Evolutionary conservation across 2,113 vertebrate species (phyloP), one percentile per base, ranked within the genome.

Genomic region (Python bivittatus): DNA sequence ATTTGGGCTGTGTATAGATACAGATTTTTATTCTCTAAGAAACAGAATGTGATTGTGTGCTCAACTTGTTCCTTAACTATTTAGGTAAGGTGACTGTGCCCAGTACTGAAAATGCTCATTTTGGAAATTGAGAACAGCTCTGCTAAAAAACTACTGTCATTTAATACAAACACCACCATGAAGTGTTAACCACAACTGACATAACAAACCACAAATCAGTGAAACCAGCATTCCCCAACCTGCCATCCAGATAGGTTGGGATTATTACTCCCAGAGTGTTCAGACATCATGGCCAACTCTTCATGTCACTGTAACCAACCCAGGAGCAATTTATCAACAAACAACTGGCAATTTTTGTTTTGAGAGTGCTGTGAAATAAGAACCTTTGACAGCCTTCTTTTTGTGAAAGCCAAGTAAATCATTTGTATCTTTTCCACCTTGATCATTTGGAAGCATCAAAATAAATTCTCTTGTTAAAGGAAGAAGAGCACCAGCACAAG

Each of bases 21-120:
- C 22, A 29, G 13, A 56, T 6, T 22, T 90, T 33, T 88, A 13
- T 22, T 89, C 89, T 92, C 91, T 79, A 93, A 52, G 83, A 91
- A 58, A 38, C 60, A 93, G 94, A n/a, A 79, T 95, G 88, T 91
- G 87, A 95, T 83, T 87, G 86, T 64, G 61, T 60, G 3, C 3
- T 0, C 42, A 57, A 29, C 56, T 7, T 88, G 10, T 83, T 92
- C 95, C 33, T 90, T 92, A 57, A 54, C 94, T 88, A 79, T 88
- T 0, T 48, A 0, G 92, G 93, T 90, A 94, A 72, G 91, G 54
- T 95, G 68, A 84, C 23, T 53, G 60, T 68, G 7, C 20, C 11
- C 4, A 11, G 27, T 29, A 89, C 33, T 72, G 52, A n/a, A 89
- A 68, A 8, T 56, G 61, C 12, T 56, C 68, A 20, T 17, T 83